A percentile compares a stretch with the other conserved stretches of the same genome.
phyloP scores from a whole-genome alignment of 2,797 vertebrate species.

The Hapalemur alaotrensis region DNA sequence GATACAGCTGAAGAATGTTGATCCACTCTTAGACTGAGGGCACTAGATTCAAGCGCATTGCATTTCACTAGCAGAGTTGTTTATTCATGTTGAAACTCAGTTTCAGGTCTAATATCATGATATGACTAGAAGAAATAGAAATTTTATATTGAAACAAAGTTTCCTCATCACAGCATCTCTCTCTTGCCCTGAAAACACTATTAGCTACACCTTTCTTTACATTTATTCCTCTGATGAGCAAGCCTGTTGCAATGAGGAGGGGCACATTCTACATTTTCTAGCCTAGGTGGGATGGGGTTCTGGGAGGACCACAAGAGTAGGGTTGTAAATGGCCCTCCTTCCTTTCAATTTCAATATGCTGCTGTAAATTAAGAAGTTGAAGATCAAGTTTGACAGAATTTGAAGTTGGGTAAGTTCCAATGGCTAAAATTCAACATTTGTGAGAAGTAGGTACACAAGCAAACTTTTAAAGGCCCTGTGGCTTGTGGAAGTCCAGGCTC shows the following conservation, averaged over 20 bases:
- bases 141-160: background rate
- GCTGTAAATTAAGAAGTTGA: background rate
- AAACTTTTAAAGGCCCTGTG: background rate
- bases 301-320: background rate
- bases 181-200: background rate
- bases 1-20: background rate
- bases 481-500: background rate
- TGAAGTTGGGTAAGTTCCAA: background rate
- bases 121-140: background rate
- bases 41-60: background rate
- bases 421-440: background rate
- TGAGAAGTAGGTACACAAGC: background rate
- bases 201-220: background rate
- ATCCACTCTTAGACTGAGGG: background rate
- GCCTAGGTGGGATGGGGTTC: background rate
- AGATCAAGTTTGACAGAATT: background rate
- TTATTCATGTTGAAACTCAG: background rate
- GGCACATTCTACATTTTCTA: background rate
- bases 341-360: background rate
- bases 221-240: background rate
- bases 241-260: background rate
- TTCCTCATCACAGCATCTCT: background rate
- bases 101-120: background rate
- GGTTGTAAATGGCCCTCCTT: background rate
- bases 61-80: background rate